phyloP scores from a whole-genome alignment of 2,888 invertebrate species.

The Pocota personata region DNA sequence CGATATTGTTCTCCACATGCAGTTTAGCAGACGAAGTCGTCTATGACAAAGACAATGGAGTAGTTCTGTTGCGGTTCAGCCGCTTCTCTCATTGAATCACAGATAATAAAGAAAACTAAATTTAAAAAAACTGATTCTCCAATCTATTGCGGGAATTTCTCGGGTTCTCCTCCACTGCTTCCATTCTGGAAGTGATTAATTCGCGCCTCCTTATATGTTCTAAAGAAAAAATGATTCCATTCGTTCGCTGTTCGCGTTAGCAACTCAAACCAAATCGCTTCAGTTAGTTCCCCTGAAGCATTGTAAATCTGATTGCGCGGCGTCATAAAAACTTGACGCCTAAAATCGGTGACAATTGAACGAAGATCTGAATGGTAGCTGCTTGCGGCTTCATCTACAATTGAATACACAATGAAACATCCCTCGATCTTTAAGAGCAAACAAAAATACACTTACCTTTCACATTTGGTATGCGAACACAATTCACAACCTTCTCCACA shows the following conservation, averaged over 20 bases:
- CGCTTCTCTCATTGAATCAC: constrained; percentile 9
- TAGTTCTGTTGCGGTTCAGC: not conserved
- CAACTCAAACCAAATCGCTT: constrained; percentile 79
- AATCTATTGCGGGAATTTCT: constrained; percentile 47
- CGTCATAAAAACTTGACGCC: constrained; percentile 79
- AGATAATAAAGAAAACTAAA: not conserved
- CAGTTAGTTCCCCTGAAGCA: constrained; percentile 76
- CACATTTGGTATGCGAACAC: constrained; percentile 77
- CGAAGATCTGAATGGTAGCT: constrained; percentile 75
- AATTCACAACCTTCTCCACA: constrained; percentile 75
- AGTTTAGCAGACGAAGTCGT: too few relatives aligned
- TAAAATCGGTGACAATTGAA: constrained; percentile 75
- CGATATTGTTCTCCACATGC: too few relatives aligned
- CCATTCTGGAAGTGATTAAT: constrained; percentile 49
- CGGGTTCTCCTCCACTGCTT: constrained; percentile 34
- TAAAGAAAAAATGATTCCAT: constrained; percentile 78
- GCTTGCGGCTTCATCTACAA: constrained; percentile 71
- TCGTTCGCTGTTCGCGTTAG: constrained; percentile 76
- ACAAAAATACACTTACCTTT: constrained; percentile 54
- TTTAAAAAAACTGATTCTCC: too few relatives aligned
- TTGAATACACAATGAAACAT: not conserved
- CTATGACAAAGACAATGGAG: too few relatives aligned
- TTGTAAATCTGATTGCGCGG: constrained; percentile 77
- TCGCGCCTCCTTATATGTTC: constrained; percentile 76
- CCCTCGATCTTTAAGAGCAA: not conserved